A percentile compares a stretch with the other conserved stretches of the same genome.
phyloP scores from a whole-genome alignment of 2,113 vertebrate species.

The Poicephalus meyeri region DNA sequence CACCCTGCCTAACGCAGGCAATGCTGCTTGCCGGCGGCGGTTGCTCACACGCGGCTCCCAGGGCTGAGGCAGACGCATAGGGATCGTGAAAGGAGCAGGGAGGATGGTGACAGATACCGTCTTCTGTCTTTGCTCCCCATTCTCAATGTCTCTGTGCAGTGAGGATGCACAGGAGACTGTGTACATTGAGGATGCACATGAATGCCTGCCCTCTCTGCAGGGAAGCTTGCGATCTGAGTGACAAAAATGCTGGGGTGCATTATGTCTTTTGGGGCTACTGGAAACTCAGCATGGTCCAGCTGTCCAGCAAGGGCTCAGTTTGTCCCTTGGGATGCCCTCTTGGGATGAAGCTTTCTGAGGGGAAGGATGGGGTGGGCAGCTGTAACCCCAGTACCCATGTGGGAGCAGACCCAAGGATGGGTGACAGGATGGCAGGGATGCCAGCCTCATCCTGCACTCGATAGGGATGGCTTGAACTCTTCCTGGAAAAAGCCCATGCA shows the following conservation, averaged over 20 bases:
- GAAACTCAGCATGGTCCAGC: background rate
- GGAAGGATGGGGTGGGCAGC: background rate
- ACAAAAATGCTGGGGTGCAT: background rate
- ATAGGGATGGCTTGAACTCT: background rate
- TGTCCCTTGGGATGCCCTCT: background rate
- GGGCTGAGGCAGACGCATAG: background rate
- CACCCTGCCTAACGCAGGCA: constrained; percentile 14
- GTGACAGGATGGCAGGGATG: background rate
- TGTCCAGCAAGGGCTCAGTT: rapidly evolving
- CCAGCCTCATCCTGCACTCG: background rate
- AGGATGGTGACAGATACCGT: too few species aligned
- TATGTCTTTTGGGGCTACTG: background rate
- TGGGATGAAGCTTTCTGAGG: background rate
- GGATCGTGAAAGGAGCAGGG: rapidly evolving
- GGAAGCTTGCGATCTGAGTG: rapidly evolving
- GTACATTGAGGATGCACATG: background rate
- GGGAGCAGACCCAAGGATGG: too few species aligned
- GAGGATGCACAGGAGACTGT: background rate
- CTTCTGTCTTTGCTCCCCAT: background rate
- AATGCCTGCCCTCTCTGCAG: background rate
- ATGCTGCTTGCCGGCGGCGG: rapidly evolving
- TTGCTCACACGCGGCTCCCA: rapidly evolving
- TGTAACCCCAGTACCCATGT: rapidly evolving
- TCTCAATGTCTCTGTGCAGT: rapidly evolving
- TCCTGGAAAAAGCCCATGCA: background rate